phyloP scores from a whole-genome alignment of 2,888 invertebrate species.

The Nowickia ferox region DNA sequence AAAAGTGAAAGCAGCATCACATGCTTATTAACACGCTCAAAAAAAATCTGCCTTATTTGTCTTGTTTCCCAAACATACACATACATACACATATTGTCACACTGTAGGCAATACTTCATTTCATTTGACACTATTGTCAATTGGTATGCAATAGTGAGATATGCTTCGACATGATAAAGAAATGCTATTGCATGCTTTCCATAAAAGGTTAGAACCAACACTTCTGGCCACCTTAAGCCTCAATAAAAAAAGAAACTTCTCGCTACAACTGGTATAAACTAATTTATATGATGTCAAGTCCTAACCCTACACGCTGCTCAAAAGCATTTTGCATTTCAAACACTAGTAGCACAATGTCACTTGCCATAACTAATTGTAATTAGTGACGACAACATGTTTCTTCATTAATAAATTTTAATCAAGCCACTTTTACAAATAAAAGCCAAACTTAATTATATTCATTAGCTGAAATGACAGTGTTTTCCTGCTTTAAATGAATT shows the following conservation, averaged over 20 bases:
- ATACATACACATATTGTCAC: no score
- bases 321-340: not conserved
- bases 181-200: no score
- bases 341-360: not conserved
- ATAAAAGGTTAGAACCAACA: not conserved
- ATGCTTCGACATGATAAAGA: no score
- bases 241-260: not conserved
- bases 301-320: constrained; percentile 13
- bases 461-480: not conserved
- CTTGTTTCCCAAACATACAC: no score
- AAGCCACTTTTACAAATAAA: constrained; percentile 2
- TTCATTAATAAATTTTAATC: not conserved
- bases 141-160: no score
- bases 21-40: no score
- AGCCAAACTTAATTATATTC: not conserved
- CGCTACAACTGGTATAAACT: constrained; percentile 2
- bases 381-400: not conserved
- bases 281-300: not conserved
- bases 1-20: no score
- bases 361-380: not conserved
- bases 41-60: no score
- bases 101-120: no score
- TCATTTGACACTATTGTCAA: no score
- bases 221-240: constrained; percentile 6
- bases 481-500: constrained; percentile 1